These are phyloP conservation scores for Drosophila hydei DNA, from an alignment of 1,140 invertebrate species.

Conservation along the genomic window DNA sequence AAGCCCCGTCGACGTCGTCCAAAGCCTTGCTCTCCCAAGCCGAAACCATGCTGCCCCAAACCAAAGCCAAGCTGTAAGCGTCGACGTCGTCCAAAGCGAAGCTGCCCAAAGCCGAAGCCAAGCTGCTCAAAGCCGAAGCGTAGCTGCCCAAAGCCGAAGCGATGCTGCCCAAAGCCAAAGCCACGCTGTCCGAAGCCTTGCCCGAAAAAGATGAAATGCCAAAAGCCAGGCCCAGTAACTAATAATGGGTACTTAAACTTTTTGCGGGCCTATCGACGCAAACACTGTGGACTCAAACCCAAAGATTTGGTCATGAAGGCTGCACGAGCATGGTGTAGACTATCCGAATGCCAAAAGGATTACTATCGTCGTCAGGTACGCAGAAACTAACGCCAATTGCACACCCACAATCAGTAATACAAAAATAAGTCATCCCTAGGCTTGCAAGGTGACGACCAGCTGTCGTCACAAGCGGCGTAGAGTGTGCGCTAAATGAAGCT, in stretches of 20 bases:
- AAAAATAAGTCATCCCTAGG: too few species aligned
- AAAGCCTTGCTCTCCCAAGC: neutral
- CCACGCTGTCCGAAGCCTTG: neutral
- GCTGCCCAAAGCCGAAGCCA: neutral
- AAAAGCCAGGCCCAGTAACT: conserved; percentile 1
- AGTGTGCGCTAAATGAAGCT: neutral
- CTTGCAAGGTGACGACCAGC: conserved; percentile 15
- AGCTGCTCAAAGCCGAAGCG: neutral
- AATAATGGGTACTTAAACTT: conserved; percentile 40
- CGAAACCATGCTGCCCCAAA: neutral
- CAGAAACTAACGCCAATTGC: too few species aligned
- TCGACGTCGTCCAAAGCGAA: too few species aligned
- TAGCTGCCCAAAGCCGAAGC: neutral
- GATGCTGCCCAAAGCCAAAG: neutral
- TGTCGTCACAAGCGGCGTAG: conserved; percentile 6
- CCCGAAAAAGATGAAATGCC: neutral
- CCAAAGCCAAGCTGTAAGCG: neutral
- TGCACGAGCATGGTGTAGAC: conserved; percentile 27
- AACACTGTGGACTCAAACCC: conserved; percentile 19
- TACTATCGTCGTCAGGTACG: conserved; percentile 23
- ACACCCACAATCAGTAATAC: too few species aligned
- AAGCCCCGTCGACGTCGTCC: too few species aligned
- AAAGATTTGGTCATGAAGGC: conserved; percentile 20
- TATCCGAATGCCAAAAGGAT: conserved; percentile 16
- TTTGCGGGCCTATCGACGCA: conserved; percentile 16